A percentile compares a stretch with the other conserved stretches of the same genome.
phyloP scores from a whole-genome alignment of 2,888 invertebrate genomes.

The Hemicrepidius hirtus region DNA sequence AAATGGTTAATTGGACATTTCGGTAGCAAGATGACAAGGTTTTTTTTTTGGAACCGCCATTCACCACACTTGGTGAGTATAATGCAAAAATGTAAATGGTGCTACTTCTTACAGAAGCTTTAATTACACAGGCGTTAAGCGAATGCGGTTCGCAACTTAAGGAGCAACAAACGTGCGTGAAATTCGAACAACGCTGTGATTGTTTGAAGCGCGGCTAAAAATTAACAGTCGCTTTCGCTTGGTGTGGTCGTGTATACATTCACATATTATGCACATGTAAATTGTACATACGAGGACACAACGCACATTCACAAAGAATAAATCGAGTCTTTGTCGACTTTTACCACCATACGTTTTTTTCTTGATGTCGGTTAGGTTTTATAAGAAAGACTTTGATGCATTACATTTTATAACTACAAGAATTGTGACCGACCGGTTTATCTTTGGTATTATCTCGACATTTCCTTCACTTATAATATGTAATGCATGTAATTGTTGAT shows the following conservation, averaged over 20 bases:
- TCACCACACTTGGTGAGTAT: constrained; percentile 34
- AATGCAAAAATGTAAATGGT: constrained; percentile 49
- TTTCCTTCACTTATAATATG: constrained; percentile 14
- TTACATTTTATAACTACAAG: constrained; percentile 16
- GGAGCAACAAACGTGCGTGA: constrained; percentile 57
- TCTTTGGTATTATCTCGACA: constrained; percentile 26
- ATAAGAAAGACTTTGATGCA: constrained; percentile 8
- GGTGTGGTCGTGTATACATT: constrained; percentile 32
- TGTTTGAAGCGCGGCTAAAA: constrained; percentile 49
- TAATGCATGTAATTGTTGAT: constrained; percentile 12
- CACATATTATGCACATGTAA: constrained; percentile 27
- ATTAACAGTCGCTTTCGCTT: constrained; percentile 39
- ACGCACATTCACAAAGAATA: constrained; percentile 19
- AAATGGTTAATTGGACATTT: constrained; percentile 30
- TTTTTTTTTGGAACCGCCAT: constrained; percentile 40
- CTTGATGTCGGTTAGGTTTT: constrained; percentile 7
- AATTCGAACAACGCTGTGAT: constrained; percentile 58
- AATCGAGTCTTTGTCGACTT: constrained; percentile 15
- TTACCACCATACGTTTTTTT: constrained; percentile 23
- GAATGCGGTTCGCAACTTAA: constrained; percentile 52
- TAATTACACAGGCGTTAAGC: constrained; percentile 59
- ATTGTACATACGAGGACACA: constrained; percentile 17
- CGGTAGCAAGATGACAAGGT: constrained; percentile 24
- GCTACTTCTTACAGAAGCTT: constrained; percentile 45
- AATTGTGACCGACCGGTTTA: constrained; percentile 28